Base-by-base conservation (phyloP, 1,140 invertebrate species). In the Penaeus japonicus region DNA sequence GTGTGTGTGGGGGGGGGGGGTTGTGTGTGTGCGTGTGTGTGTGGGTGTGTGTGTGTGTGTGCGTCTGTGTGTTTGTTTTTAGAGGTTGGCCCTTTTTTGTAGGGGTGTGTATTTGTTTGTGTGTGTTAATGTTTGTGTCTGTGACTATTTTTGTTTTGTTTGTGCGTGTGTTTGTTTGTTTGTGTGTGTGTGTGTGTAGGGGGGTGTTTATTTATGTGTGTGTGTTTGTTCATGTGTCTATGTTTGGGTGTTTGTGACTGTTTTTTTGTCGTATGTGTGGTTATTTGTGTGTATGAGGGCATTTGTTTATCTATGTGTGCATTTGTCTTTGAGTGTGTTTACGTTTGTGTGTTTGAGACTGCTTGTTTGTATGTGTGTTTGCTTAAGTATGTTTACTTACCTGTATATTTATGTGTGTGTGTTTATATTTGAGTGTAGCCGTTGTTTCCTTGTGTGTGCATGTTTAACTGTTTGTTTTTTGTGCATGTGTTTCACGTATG, bases 401-500 rank as follows among this genome's bases (percentile, higher is more conserved):
- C 39, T 87, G 59, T 82, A 57, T 82, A 35, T 87, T 7, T 75
- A 20, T 87, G 39, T 87, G 53, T 81, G 55, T 87, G 39, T 59
- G 35, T 87, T 55, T 80, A 54, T 80, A 80, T 79, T 30, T 87
- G 35, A 62, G 0, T 70, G 5, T 4, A 70, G 7, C 7, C 30
- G 5, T 24, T 70, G 17, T n/a, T n/a, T n/a, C n/a, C n/a, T n/a
- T n/a, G n/a, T n/a, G n/a, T n/a, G n/a, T n/a, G n/a, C n/a, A n/a
- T n/a, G n/a, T n/a, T n/a, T n/a, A n/a, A n/a, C n/a, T n/a, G n/a
- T n/a, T n/a, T n/a, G n/a, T n/a, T n/a, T n/a, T n/a, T n/a, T n/a
- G n/a, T n/a, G n/a, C n/a, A n/a, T n/a, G n/a, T n/a, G n/a, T n/a
- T n/a, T n/a, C n/a, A n/a, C n/a, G n/a, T n/a, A n/a, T n/a, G n/a